phyloP scores from a whole-genome alignment of 2,888 invertebrate genomes.

The Chymomyza procnemis region DNA sequence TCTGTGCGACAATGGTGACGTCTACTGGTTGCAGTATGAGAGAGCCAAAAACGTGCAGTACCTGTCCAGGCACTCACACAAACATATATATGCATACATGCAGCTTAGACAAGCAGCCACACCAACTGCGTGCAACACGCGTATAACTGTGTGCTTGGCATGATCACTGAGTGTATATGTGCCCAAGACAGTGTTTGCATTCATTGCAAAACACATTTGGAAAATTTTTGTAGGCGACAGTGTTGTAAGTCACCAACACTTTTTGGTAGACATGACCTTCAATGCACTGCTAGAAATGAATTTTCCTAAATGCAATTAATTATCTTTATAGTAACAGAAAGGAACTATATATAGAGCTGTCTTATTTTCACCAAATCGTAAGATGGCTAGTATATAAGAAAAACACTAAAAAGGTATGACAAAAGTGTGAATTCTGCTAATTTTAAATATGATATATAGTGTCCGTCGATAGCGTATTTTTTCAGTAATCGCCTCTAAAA shows the following conservation, averaged over 20 bases:
- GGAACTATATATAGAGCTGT: no score
- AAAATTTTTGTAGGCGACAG: conserved; percentile 68
- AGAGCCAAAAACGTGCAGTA: not conserved
- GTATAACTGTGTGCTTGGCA: conserved; percentile 11
- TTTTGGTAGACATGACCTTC: conserved; percentile 6
- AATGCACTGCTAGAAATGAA: conserved; percentile 36
- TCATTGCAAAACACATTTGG: conserved; percentile 71
- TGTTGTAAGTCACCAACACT: conserved; percentile 67
- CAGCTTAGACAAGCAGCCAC: conserved; percentile 59
- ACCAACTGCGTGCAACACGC: conserved; percentile 57
- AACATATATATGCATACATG: conserved; percentile 29
- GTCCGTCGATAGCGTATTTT: no score
- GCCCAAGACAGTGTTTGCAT: conserved; percentile 47
- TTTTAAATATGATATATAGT: no score
- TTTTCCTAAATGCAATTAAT: no score
- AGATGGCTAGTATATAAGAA: no score
- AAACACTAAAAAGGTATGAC: no score
- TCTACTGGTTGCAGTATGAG: not conserved
- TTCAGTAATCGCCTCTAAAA: no score
- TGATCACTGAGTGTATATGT: not conserved
- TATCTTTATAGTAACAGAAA: no score
- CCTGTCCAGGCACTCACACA: conserved; percentile 1
- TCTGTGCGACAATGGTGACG: conserved; percentile 17
- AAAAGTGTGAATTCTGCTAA: no score
- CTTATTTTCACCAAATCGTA: no score